A percentile compares a stretch with the other conserved stretches of the same genome.
Evolutionary conservation across 2,113 vertebrate species (phyloP).

Genomic region (Pycnonotus jocosus): DNA sequence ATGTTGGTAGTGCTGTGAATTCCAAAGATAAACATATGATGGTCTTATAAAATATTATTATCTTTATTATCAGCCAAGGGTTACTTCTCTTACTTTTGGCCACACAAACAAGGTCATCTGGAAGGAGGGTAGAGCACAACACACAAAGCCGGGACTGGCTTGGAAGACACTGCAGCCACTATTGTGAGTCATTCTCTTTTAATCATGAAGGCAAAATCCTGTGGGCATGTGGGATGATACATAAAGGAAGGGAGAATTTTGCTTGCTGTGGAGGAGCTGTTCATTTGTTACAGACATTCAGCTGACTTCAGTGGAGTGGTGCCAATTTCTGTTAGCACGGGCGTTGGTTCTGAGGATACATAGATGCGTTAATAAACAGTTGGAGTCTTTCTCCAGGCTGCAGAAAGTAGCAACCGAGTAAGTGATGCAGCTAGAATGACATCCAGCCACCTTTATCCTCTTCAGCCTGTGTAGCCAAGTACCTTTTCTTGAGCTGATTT

Average conservation of each 20-base stretch:
- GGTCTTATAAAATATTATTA: not conserved
- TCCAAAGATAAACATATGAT: not conserved
- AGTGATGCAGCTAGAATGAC: not conserved
- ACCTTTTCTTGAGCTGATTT: not conserved
- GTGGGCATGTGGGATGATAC: constrained; percentile 33
- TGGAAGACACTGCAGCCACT: not conserved
- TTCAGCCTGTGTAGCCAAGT: not conserved
- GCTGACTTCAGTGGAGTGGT: constrained; percentile 4
- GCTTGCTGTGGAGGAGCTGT: constrained; percentile 32
- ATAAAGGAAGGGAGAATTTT: constrained; percentile 39
- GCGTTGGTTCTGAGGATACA: not conserved
- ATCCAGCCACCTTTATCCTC: not conserved
- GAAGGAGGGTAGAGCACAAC: not conserved
- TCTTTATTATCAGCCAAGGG: not conserved
- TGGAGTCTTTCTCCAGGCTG: not conserved
- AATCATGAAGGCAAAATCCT: constrained; percentile 19
- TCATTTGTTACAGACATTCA: constrained; percentile 43
- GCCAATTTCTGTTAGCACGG: constrained; percentile 15
- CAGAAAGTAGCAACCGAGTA: not conserved
- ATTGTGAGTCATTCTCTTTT: constrained; percentile 26
- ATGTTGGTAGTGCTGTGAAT: not conserved
- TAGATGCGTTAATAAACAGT: not conserved
- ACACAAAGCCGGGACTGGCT: not conserved
- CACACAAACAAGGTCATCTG: not conserved
- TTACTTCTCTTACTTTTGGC: not conserved